Evolutionary conservation across 2,797 vertebrate genomes (phyloP).

Genomic region (Sebastes trivittatus): DNA sequence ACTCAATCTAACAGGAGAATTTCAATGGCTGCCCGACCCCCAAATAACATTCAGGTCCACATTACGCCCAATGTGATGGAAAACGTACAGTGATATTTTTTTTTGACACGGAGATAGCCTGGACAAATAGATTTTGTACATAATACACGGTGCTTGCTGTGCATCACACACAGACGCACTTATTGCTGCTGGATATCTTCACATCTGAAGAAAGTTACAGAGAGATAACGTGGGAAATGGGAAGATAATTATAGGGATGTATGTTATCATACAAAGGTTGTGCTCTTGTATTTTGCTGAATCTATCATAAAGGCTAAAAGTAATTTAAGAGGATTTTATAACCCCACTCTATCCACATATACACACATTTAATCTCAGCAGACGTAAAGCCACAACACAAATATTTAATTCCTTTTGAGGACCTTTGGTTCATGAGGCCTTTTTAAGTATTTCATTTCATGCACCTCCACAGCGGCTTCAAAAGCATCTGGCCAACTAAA

Average conservation of each 20-base stretch:
- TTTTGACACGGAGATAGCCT: conserved; percentile 41
- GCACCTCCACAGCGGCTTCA: conserved; percentile 75
- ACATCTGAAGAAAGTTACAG: conserved; percentile 4
- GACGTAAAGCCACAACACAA: conserved; percentile 2
- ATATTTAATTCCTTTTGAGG: conserved; percentile 27
- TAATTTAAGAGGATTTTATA: not conserved
- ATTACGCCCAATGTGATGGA: conserved; percentile 18
- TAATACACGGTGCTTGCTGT: conserved; percentile 24
- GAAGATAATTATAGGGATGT: conserved; percentile 1
- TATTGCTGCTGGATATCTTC: conserved; percentile 30
- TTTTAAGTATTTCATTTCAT: conserved; percentile 80
- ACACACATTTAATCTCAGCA: not conserved
- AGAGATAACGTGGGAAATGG: not conserved
- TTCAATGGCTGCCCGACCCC: conserved; percentile 57
- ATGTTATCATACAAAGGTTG: conserved; percentile 11
- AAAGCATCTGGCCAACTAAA: conserved; percentile 74
- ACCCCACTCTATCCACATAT: not conserved
- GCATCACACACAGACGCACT: conserved; percentile 21
- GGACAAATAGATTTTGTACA: conserved; percentile 47
- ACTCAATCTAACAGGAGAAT: conserved; percentile 67
- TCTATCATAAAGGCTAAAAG: not conserved
- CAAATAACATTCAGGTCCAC: conserved; percentile 50
- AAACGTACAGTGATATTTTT: conserved; percentile 63
- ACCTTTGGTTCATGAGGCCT: conserved; percentile 12
- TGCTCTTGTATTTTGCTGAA: conserved; percentile 7